Conservation (phyloP, 2,888 invertebrate species). For the Penaeus monodon region DNA sequence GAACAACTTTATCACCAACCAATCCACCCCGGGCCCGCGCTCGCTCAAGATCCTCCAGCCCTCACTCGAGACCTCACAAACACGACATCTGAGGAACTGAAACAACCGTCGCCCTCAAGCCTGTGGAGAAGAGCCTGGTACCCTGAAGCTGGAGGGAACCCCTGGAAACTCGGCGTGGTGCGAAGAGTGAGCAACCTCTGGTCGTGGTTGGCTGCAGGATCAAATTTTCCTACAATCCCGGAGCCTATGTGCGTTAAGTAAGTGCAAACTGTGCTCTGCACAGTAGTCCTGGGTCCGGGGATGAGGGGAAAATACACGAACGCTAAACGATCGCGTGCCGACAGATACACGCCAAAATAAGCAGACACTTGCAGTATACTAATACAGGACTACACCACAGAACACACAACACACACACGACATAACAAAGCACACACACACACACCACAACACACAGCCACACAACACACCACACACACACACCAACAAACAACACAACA, state of each 20-base stretch:
- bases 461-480: too few relatives aligned
- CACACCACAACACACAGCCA: too few relatives aligned
- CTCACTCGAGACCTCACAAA: slow-evolving; percentile 85
- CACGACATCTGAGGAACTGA: slow-evolving; percentile 69
- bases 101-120: slow-evolving; percentile 45
- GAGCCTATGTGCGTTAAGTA: slow-evolving; percentile 74
- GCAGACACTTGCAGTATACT: too few relatives aligned
- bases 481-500: too few relatives aligned
- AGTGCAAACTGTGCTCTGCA: slow-evolving; percentile 67
- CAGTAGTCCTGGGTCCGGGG: slow-evolving; percentile 50
- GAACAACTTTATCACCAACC: slow-evolving; percentile 81
- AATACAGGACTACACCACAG: too few relatives aligned
- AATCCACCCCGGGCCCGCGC: slow-evolving; percentile 83
- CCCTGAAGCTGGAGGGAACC: slow-evolving; percentile 75
- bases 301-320: slow-evolving; percentile 1
- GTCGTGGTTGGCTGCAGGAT: slow-evolving; percentile 91
- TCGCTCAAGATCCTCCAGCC: slow-evolving; percentile 83
- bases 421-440: too few relatives aligned
- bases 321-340: background rate
- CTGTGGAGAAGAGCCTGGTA: slow-evolving; percentile 56
- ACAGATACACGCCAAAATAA: too few relatives aligned
- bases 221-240: slow-evolving; percentile 82
- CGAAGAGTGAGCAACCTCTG: slow-evolving; percentile 89
- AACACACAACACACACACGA: too few relatives aligned
- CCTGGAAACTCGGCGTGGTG: slow-evolving; percentile 90